These are phyloP conservation scores for Bibio marci DNA, from an alignment of 2,888 invertebrate genomes.

Conservation along the genomic window DNA sequence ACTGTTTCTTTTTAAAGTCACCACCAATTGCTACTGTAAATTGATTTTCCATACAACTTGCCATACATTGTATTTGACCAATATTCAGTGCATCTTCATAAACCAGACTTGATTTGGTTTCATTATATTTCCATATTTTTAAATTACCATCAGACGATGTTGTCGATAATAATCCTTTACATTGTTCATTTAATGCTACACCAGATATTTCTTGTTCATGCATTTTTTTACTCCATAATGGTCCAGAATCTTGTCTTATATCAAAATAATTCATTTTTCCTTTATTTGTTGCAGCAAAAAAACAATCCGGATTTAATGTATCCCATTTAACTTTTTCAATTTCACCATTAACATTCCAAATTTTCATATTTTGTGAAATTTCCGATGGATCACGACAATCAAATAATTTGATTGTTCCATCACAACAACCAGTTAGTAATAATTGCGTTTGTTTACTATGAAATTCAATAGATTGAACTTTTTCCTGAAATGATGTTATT, in stretches of 20 bases:
- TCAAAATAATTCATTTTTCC: constrained; percentile 59
- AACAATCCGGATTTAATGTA: constrained; percentile 56
- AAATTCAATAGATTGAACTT: constrained; percentile 72
- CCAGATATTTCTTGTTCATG: constrained; percentile 78
- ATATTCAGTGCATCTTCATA: constrained; percentile 37
- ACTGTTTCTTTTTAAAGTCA: constrained; percentile 60
- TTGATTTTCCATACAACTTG: constrained; percentile 64
- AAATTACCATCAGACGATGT: constrained; percentile 63
- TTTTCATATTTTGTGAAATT: constrained; percentile 22
- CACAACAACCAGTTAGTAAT: constrained; percentile 68
- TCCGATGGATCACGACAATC: constrained; percentile 68
- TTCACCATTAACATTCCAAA: constrained; percentile 59
- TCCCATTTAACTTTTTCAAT: constrained; percentile 82
- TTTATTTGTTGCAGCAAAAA: constrained; percentile 41
- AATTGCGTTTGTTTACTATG: constrained; percentile 69
- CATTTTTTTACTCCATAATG: constrained; percentile 55
- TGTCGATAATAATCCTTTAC: constrained; percentile 61
- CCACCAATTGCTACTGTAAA: constrained; percentile 71
- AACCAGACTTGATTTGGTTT: constrained; percentile 16
- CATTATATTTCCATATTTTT: constrained; percentile 66
- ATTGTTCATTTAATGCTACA: constrained; percentile 49
- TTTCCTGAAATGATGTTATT: constrained; percentile 57
- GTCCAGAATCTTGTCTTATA: constrained; percentile 42
- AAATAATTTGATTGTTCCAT: constrained; percentile 58
- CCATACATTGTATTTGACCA: constrained; percentile 55